phyloP scores from a whole-genome alignment of 2,113 vertebrate genomes.

The Pedionomus torquatus region DNA sequence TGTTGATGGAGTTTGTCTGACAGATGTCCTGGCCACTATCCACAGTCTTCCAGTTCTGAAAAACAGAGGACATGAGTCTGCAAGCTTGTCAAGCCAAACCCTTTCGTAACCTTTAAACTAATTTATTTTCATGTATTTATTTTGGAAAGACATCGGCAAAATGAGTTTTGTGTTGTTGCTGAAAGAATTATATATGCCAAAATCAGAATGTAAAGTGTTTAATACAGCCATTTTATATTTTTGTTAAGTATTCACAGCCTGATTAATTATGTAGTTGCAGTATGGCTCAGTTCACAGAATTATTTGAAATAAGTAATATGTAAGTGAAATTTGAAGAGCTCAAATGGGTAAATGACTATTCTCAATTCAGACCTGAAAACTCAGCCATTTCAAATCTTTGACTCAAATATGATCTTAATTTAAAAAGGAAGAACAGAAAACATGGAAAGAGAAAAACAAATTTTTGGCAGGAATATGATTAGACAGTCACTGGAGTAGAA shows the following conservation, averaged over 20 bases:
- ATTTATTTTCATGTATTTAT: slow-evolving; percentile 25
- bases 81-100: not conserved
- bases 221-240: not conserved
- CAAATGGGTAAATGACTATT: not conserved
- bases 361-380: not conserved
- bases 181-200: not conserved
- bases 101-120: slow-evolving; percentile 15
- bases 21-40: slow-evolving; percentile 49
- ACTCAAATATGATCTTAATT: slow-evolving; percentile 27
- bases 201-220: not conserved
- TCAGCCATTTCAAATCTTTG: slow-evolving; percentile 12
- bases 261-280: not conserved
- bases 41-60: slow-evolving; percentile 45
- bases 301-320: not conserved
- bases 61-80: slow-evolving; percentile 46
- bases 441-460: slow-evolving; percentile 44
- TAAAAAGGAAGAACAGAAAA: slow-evolving; percentile 47
- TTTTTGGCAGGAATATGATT: slow-evolving; percentile 45
- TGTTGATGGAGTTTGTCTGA: slow-evolving; percentile 37
- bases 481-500: not conserved
- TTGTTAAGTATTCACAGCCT: not conserved
- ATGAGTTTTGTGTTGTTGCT: not conserved
- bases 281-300: not conserved
- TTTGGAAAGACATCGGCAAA: not conserved
- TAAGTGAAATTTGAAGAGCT: not conserved